Percentiles rank a stretch among this genome's conserved stretches.
phyloP scores from a whole-genome alignment of 2,888 invertebrate genomes.

The Tinea trinotella region DNA sequence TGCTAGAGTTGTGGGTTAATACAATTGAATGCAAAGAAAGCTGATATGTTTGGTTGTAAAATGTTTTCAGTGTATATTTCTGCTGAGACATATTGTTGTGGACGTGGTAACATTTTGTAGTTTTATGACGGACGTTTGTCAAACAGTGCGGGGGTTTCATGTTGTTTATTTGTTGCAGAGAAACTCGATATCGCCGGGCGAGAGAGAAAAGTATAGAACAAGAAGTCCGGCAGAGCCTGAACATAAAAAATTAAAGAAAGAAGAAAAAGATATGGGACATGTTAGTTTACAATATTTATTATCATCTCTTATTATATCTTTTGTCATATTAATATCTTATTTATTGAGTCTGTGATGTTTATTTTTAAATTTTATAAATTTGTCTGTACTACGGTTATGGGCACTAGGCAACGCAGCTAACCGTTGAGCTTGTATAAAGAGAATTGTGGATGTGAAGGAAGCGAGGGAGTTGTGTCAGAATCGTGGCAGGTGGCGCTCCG shows the following conservation, averaged over 20 bases:
- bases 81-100: background rate
- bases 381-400: no score
- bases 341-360: no score
- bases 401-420: no score
- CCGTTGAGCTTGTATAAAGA: no score
- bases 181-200: conserved; percentile 89
- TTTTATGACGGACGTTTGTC: background rate
- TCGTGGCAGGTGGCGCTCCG: no score
- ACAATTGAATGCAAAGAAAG: no score
- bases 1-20: no score
- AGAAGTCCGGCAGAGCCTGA: conserved; percentile 82
- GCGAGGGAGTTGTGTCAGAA: no score
- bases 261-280: conserved; percentile 87
- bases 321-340: no score
- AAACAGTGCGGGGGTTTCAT: background rate
- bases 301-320: no score
- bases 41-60: background rate
- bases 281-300: conserved; percentile 71
- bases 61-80: background rate
- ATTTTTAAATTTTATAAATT: no score
- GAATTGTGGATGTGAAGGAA: no score
- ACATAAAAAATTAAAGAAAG: conserved; percentile 83
- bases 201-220: conserved; percentile 86
- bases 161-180: conserved; percentile 72
- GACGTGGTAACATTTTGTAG: background rate